Percentiles rank a stretch among this genome's conserved stretches.
Evolutionary conservation across 1,140 invertebrate genomes (phyloP).

Genomic region (Fragariocoptes setiger): DNA sequence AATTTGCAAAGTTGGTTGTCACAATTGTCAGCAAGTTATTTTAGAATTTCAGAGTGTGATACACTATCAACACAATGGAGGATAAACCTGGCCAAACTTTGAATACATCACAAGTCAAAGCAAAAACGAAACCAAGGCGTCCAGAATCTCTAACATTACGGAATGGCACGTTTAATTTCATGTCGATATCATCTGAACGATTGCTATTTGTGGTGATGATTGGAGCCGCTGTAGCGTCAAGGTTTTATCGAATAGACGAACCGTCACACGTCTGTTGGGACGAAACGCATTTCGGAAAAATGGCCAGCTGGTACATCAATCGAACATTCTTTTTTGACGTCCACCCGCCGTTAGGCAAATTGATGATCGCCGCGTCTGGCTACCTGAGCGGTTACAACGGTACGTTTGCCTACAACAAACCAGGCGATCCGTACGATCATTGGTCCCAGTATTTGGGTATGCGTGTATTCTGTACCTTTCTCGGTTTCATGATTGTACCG

Average conservation of each 20-base stretch:
- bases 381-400: slow-evolving; percentile 78
- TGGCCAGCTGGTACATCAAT: slow-evolving; percentile 93
- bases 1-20: too few relatives aligned
- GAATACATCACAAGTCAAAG: too few relatives aligned
- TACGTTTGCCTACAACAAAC: slow-evolving; percentile 79
- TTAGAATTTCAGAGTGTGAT: too few relatives aligned
- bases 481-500: slow-evolving; percentile 59
- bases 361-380: slow-evolving; percentile 71
- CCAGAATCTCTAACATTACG: too few relatives aligned
- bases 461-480: slow-evolving; percentile 69
- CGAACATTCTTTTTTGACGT: slow-evolving; percentile 93
- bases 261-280: slow-evolving; percentile 15
- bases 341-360: slow-evolving; percentile 88
- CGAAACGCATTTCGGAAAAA: slow-evolving; percentile 82
- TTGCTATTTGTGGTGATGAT: background rate
- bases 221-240: slow-evolving; percentile 46
- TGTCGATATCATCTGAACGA: background rate
- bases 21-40: too few relatives aligned
- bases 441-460: slow-evolving; percentile 49
- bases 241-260: background rate
- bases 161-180: too few relatives aligned
- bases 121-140: too few relatives aligned
- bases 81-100: too few relatives aligned
- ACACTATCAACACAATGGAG: too few relatives aligned
- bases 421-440: slow-evolving; percentile 66